Percentiles rank a stretch among this genome's conserved stretches.
Evolutionary conservation across 2,888 invertebrate genomes (phyloP).

Genomic region (Melipona bicolor): DNA sequence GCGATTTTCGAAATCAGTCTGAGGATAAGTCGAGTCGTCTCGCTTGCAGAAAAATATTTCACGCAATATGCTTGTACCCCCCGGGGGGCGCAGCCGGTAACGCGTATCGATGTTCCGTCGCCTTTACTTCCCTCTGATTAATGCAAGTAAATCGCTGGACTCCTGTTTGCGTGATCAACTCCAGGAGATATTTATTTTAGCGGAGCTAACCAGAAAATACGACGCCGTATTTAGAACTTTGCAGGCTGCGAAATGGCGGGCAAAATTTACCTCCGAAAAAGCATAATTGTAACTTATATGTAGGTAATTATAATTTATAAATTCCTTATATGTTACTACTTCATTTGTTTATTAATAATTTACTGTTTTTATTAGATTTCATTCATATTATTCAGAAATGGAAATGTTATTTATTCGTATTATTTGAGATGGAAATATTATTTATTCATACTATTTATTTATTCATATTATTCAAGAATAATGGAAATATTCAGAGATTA

Average conservation of each 20-base stretch:
- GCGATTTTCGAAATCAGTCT: constrained; percentile 16
- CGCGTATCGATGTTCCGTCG: constrained; percentile 22
- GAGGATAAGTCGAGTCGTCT: constrained; percentile 14
- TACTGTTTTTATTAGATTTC: background rate
- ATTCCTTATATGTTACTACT: background rate
- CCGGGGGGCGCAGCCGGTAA: background rate
- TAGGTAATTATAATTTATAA: background rate
- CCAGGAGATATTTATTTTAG: constrained; percentile 1
- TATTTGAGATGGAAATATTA: background rate
- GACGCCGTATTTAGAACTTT: constrained; percentile 8
- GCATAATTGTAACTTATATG: background rate
- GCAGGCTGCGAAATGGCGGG: background rate
- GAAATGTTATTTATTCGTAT: too few relatives aligned
- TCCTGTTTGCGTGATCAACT: constrained; percentile 1
- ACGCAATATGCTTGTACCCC: background rate
- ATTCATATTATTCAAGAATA: too few relatives aligned
- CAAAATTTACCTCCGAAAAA: background rate
- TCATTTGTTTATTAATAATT: background rate
- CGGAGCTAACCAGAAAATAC: constrained; percentile 1
- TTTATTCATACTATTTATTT: background rate
- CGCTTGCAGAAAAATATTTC: constrained; percentile 36
- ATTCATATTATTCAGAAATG: background rate
- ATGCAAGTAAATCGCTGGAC: constrained; percentile 27
- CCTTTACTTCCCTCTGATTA: constrained; percentile 7
- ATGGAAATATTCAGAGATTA: background rate